Base-by-base conservation (phyloP, 1,140 invertebrate species). In the Acromyrmex echinatior region DNA sequence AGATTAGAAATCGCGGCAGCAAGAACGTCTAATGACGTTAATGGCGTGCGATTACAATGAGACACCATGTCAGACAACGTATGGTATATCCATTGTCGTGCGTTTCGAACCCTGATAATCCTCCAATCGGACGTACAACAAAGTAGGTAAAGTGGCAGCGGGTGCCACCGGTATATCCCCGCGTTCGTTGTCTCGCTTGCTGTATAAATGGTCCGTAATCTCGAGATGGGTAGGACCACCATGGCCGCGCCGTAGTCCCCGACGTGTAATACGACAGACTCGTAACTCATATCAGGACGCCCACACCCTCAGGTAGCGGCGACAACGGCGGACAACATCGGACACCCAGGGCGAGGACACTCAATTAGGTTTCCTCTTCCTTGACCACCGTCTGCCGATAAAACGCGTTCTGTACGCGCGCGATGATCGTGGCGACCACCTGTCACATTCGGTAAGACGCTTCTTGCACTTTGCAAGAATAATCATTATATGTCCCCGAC, bases 271-370 rank as follows among this genome's bases (percentile, higher is more conserved):
- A 94, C 94, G 94, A 94, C 94, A 93, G 93, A 94, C 93, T 93
- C 95, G 95, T 95, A 95, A 95, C 93, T 95, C 95, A 95, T 95
- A 95, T 95, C 95, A 92, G 89, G 91, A 89, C 93, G 94, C 94
- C 95, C 93, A 95, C 95, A 93, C 93, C 93, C 92, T 94, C 92
- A 95, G 94, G 95, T 95, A 95, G 94, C 94, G 92, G 94, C 94
- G 94, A 95, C 94, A 95, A 94, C 93, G 92, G 88, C 90, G 93
- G 93, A 94, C 94, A 94, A 95, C 94, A 93, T 94, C 89, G 95
- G 93, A 95, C 94, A 95, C 94, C 94, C 94, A 95, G 94, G 90
- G 95, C 92, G 94, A 95, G 93, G 94, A 95, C 95, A 95, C 93
- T 95, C 95, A 95, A 95, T 95, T 95, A 95, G 94, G 92, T 91